These are phyloP conservation scores for Drosophila auraria DNA, from an alignment of 1,140 invertebrate species.

Conservation along the genomic window DNA sequence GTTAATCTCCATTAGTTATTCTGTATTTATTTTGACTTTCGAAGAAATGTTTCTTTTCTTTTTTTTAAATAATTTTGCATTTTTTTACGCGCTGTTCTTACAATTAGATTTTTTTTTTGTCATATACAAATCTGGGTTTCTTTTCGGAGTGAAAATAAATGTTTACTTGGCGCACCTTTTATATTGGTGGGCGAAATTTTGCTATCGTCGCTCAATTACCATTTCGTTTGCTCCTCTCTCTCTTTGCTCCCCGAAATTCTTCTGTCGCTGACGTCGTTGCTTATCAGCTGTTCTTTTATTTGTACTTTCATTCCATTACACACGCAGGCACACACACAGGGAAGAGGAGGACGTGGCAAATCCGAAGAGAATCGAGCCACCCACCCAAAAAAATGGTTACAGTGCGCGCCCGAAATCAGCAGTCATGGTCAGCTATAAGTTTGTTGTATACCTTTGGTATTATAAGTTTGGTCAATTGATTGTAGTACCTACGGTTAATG, in stretches of 20 bases:
- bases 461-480: no score
- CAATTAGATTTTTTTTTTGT: not conserved
- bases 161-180: no score
- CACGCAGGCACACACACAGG: constrained; percentile 14
- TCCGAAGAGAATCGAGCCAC: constrained; percentile 14
- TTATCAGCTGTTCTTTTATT: constrained; percentile 39
- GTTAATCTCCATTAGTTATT: no score
- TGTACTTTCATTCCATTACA: constrained; percentile 41
- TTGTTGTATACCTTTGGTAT: no score
- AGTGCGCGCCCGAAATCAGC: not conserved
- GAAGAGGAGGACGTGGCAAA: constrained; percentile 17
- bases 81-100: not conserved
- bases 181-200: not conserved
- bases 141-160: no score
- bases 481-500: no score
- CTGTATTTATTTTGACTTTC: no score
- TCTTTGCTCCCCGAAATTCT: constrained; percentile 1
- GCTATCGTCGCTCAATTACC: constrained; percentile 13
- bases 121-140: no score
- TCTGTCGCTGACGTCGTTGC: constrained; percentile 25
- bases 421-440: not conserved
- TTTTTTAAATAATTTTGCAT: not conserved
- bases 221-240: not conserved
- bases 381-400: constrained; percentile 23
- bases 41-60: no score